Evolutionary conservation across 2,113 vertebrate species (phyloP).

Genomic region (Callipepla californica): DNA sequence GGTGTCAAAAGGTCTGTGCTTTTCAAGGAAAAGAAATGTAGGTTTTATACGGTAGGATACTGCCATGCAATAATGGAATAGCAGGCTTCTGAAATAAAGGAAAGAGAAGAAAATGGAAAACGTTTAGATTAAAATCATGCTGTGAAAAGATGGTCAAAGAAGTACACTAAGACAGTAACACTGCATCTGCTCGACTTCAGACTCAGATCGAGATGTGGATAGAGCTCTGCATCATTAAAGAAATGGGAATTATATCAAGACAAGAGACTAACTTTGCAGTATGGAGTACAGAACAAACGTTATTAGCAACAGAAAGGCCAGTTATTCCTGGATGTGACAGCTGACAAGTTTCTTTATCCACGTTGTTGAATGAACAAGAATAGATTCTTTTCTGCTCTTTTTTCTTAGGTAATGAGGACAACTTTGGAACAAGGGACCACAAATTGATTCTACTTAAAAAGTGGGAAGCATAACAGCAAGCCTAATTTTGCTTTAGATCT

Average conservation of each 20-base stretch:
- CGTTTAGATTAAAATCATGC: not conserved
- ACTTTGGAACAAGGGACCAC: not conserved
- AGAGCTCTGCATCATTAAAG: slow-evolving; percentile 11
- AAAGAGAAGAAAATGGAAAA: not conserved
- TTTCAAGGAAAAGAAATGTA: not conserved
- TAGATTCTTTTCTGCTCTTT: slow-evolving; percentile 7
- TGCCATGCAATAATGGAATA: not conserved
- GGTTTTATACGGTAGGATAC: not conserved
- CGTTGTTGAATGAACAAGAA: not conserved
- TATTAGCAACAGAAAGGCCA: slow-evolving; percentile 3
- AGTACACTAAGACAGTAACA: not conserved
- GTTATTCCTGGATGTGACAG: slow-evolving; percentile 20
- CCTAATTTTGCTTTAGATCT: not conserved
- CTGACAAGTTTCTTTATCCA: slow-evolving; percentile 22
- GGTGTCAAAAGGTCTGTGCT: slow-evolving; percentile 22
- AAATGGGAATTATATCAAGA: slow-evolving; percentile 15
- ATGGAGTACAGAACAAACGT: not conserved
- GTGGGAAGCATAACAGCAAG: not conserved
- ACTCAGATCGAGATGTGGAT: not conserved
- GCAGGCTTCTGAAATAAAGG: not conserved
- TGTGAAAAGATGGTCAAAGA: not conserved
- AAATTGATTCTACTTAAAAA: slow-evolving; percentile 3
- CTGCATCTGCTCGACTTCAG: not conserved
- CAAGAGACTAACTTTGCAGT: not conserved
- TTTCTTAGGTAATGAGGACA: not conserved